These are phyloP conservation scores for Mercenaria mercenaria DNA, from an alignment of 1,140 invertebrate species.

Conservation along the genomic window DNA sequence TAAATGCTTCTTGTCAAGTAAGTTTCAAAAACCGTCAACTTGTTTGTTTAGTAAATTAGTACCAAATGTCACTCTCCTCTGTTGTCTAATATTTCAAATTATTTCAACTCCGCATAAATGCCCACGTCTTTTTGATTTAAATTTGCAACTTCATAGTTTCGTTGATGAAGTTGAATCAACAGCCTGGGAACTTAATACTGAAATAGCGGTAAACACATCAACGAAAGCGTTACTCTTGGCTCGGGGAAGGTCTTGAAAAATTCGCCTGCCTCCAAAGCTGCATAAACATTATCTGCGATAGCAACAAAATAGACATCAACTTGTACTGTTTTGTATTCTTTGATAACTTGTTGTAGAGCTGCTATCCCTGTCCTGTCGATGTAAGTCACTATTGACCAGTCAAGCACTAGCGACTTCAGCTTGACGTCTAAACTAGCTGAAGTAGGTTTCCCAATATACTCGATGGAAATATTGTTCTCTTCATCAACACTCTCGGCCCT, in stretches of 20 bases:
- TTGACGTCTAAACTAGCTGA: neutral
- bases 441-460: conserved; percentile 36
- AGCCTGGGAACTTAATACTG: neutral
- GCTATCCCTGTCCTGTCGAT: conserved; percentile 81
- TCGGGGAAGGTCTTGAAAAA: conserved; percentile 41
- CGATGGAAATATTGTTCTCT: neutral
- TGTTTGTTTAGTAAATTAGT: no score
- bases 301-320: conserved; percentile 56
- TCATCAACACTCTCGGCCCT: neutral
- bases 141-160: no score
- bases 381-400: conserved; percentile 81
- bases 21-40: no score
- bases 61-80: no score
- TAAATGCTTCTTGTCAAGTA: no score
- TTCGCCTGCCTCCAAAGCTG: neutral
- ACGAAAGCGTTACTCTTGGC: conserved; percentile 1
- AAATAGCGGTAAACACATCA: conserved; percentile 43
- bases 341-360: conserved; percentile 73
- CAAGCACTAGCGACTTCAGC: conserved; percentile 73
- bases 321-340: conserved; percentile 63
- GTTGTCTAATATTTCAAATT: no score
- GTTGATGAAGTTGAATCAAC: neutral
- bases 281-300: neutral
- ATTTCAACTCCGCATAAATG: no score
- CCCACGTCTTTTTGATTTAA: no score